These are phyloP conservation scores for Caenorhabditis briggsae DNA, from an alignment of 1,140 invertebrate species.

Conservation along the genomic window DNA sequence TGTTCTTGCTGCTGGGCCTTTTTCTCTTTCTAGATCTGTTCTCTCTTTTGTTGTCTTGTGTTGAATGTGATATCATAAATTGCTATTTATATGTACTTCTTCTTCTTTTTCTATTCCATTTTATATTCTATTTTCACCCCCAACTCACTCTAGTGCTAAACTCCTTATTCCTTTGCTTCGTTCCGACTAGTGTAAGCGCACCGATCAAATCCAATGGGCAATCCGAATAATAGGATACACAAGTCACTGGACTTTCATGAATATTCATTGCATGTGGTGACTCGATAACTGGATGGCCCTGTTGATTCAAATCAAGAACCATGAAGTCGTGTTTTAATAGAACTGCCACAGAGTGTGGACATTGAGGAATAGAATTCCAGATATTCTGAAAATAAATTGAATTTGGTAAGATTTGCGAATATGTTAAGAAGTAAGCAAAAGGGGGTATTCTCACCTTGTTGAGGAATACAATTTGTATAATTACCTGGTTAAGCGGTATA, in stretches of 20 bases:
- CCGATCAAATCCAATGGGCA: conserved; percentile 96
- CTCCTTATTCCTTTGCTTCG: conserved; percentile 83
- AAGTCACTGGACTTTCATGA: conserved; percentile 95
- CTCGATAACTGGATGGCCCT: conserved; percentile 87
- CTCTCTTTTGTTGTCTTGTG: not conserved
- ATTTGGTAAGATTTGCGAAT: too few relatives aligned
- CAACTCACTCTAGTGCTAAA: conserved; percentile 89
- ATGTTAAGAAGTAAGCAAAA: not conserved
- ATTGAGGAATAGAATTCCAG: conserved; percentile 88
- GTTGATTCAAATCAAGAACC: conserved; percentile 92
- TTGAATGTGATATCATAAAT: not conserved
- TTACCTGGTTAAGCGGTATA: conserved; percentile 80
- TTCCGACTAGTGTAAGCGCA: conserved; percentile 90
- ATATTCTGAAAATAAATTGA: conserved; percentile 85
- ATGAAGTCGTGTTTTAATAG: conserved; percentile 97
- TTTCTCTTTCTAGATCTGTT: conserved; percentile 28
- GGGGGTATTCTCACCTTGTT: not conserved
- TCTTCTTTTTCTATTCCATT: too few relatives aligned
- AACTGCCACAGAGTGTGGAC: conserved; percentile 96
- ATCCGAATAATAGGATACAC: conserved; percentile 94
- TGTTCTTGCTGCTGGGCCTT: not conserved
- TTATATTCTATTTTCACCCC: not conserved
- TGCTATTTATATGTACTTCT: not conserved
- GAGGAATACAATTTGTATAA: not conserved
- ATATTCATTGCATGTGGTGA: conserved; percentile 99